A percentile compares a stretch with the other conserved stretches of the same genome.
phyloP scores from a whole-genome alignment of 2,888 invertebrate species.

The Diplazon laetatorius region DNA sequence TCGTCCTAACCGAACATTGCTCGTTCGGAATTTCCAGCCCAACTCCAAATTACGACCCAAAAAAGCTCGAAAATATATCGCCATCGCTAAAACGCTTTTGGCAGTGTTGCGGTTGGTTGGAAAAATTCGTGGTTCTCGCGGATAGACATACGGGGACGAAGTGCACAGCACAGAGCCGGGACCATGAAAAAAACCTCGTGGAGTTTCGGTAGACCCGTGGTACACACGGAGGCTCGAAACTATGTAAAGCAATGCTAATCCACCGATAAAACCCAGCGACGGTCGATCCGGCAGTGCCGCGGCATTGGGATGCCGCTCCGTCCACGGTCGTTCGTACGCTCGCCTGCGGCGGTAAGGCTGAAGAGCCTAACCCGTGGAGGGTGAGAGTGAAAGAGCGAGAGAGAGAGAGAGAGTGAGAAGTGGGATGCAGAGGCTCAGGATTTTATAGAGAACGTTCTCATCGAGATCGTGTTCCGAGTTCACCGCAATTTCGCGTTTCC shows the following conservation, averaged over 20 bases:
- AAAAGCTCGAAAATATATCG: conserved; percentile 9
- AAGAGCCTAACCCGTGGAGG: conserved; percentile 43
- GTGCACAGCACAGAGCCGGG: conserved; percentile 24
- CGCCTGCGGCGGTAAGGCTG: conserved; percentile 56
- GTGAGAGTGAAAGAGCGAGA: conserved; percentile 38
- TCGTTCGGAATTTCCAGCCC: too few species aligned
- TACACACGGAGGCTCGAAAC: conserved; percentile 71
- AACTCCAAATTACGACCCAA: conserved; percentile 17
- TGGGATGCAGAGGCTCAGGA: conserved; percentile 22
- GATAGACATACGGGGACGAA: conserved; percentile 45
- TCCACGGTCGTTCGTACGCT: conserved; percentile 49
- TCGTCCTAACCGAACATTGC: too few species aligned
- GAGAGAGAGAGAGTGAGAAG: conserved; percentile 15
- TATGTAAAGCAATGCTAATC: conserved; percentile 82
- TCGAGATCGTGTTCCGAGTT: conserved; percentile 61
- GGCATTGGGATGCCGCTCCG: conserved; percentile 52
- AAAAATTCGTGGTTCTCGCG: conserved; percentile 1
- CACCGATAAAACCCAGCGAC: conserved; percentile 79
- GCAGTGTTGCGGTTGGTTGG: conserved; percentile 13
- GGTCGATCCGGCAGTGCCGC: conserved; percentile 70
- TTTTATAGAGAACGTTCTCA: conserved; percentile 29
- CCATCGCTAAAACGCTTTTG: conserved; percentile 33
- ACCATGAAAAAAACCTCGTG: conserved; percentile 52
- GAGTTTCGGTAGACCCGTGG: conserved; percentile 57
- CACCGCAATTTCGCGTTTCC: conserved; percentile 73